Base-by-base conservation (phyloP, 2,888 invertebrate genomes). In the Disparrhopalites patrizii region DNA sequence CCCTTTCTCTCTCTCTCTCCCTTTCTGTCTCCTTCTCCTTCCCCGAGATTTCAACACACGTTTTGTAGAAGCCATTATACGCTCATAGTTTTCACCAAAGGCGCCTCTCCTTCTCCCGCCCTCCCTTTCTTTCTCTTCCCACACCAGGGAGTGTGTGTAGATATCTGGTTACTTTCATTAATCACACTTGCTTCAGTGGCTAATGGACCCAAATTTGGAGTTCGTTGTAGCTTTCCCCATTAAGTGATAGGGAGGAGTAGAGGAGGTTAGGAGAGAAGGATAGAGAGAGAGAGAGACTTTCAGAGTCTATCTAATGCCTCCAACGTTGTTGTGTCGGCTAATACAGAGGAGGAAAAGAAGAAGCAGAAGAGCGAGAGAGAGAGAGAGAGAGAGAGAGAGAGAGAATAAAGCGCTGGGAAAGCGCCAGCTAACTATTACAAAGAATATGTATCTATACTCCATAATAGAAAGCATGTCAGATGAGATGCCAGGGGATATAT, bases 151-250 rank as follows among this genome's bases (percentile, higher is more conserved):
- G 36, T 36, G 36, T 13, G 10, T 36, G 8, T n/a, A n/a, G 47
- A n/a, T 43, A 4, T 43, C 8, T 43, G n/a, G 5, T 15, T 47
- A 47, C 15, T 47, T 31, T 27, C 33, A 54, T 54, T 54, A 54
- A 54, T 54, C 54, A 54, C 54, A 54, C 54, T 54, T 18, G 31
- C 31, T 54, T 28, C 28, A 15, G 10, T 52, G 28, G 5, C 47
- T 23, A 47, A 47, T 47, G 47, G 47, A 20, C 23, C n/a, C n/a
- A n/a, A n/a, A n/a, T n/a, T 47, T 47, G 47, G 47, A 20, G 3
- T 47, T 47, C 23, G 18, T 40, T n/a, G n/a, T n/a, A n/a, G n/a
- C n/a, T n/a, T n/a, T n/a, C n/a, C n/a, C n/a, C n/a, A n/a, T n/a
- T n/a, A n/a, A n/a, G n/a, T n/a, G n/a, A n/a, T n/a, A n/a, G n/a